Evolutionary conservation across 2,888 invertebrate species (phyloP).

Genomic region (Candidula unifasciata): DNA sequence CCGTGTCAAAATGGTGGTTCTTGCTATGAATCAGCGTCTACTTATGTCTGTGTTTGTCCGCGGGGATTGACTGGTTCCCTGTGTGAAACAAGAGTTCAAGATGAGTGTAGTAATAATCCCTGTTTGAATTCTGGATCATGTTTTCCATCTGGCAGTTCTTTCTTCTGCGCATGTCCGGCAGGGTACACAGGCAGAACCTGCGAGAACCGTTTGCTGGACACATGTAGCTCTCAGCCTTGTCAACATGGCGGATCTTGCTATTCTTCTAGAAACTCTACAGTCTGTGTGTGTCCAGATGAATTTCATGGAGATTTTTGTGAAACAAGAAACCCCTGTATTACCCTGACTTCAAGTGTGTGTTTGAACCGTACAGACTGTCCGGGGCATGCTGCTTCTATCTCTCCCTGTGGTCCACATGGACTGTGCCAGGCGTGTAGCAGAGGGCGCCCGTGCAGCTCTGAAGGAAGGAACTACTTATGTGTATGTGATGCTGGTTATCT

Average conservation of each 20-base stretch:
- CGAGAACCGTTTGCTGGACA: background rate
- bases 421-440: slow-evolving; percentile 30
- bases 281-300: slow-evolving; percentile 65
- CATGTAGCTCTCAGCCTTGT: slow-evolving; percentile 61
- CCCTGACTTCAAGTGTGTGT: background rate
- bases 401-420: slow-evolving; percentile 18
- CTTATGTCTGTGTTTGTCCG: slow-evolving; percentile 33
- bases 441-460: slow-evolving; percentile 17
- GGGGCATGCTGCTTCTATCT: background rate
- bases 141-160: slow-evolving; percentile 13
- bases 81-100: slow-evolving; percentile 4
- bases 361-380: background rate
- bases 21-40: slow-evolving; percentile 21
- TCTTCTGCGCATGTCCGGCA: slow-evolving; percentile 1
- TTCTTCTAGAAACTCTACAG: slow-evolving; percentile 37
- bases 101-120: slow-evolving; percentile 1
- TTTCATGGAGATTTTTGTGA: slow-evolving; percentile 68
- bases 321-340: slow-evolving; percentile 64
- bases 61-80: background rate
- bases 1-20: slow-evolving; percentile 40
- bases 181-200: slow-evolving; percentile 28
- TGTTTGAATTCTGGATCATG: slow-evolving; percentile 41
- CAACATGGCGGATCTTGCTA: slow-evolving; percentile 55
- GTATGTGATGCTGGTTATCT: slow-evolving; percentile 21
- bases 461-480: slow-evolving; percentile 39